Conservation (phyloP, 2,888 invertebrate genomes). For the Synanthedon formicaeformis region DNA sequence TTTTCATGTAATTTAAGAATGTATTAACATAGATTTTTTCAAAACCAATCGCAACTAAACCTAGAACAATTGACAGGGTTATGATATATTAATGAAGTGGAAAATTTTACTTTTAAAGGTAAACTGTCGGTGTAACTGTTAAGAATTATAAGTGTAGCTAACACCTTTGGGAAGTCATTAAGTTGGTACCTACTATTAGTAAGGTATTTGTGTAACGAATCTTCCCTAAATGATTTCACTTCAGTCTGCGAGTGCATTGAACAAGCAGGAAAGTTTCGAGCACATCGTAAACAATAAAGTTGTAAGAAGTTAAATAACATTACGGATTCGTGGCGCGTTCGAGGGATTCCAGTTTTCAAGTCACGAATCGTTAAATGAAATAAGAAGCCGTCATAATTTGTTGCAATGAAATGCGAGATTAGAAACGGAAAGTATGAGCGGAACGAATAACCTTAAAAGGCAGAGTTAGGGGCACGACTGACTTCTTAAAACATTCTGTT, state of each 20-base stretch:
- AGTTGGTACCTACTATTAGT: no score
- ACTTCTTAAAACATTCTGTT: no score
- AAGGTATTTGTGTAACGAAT: constrained; percentile 11
- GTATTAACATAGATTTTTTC: no score
- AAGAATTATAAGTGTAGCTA: no score
- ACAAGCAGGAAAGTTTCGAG: constrained; percentile 24
- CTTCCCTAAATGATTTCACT: constrained; percentile 30
- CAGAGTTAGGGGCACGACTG: no score
- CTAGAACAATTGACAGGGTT: no score
- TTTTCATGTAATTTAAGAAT: no score
- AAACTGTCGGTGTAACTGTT: no score
- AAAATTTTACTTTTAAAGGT: no score
- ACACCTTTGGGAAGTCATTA: no score
- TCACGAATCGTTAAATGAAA: constrained; percentile 44
- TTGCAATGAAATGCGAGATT: constrained; percentile 10
- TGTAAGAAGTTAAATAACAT: constrained; percentile 33
- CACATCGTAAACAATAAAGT: constrained; percentile 37
- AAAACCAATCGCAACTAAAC: no score
- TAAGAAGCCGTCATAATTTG: constrained; percentile 38
- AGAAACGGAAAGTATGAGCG: constrained; percentile 1
- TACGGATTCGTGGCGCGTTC: constrained; percentile 36
- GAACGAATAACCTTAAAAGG: background rate
- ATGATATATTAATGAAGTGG: no score
- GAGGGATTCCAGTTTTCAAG: constrained; percentile 24
- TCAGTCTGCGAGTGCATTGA: constrained; percentile 11